Percentiles rank a stretch among this genome's conserved stretches.
These are phyloP conservation scores for Bombus soroeensis DNA, from an alignment of 1,140 invertebrate species.

Conservation along the genomic window DNA sequence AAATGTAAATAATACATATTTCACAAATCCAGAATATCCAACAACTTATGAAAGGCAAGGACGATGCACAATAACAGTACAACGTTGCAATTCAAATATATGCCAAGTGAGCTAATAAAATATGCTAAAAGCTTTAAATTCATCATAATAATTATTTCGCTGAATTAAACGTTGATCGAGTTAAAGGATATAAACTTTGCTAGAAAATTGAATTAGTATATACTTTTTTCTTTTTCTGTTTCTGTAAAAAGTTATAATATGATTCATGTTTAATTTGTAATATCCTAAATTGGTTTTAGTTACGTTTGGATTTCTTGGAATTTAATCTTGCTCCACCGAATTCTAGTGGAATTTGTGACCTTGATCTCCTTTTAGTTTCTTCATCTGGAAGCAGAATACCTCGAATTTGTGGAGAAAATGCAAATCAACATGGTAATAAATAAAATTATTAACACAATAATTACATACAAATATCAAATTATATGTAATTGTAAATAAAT, in stretches of 20 bases:
- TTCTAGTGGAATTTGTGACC: conserved; percentile 87
- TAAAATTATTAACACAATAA: neutral
- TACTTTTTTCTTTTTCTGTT: neutral
- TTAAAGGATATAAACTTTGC: neutral
- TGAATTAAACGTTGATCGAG: neutral
- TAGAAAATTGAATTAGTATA: neutral
- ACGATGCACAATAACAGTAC: conserved; percentile 88
- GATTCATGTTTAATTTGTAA: neutral
- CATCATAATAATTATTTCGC: neutral
- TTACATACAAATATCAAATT: neutral
- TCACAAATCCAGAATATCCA: conserved; percentile 89
- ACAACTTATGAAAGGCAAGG: conserved; percentile 86
- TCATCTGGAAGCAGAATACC: conserved; percentile 87
- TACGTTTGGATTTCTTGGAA: conserved; percentile 90
- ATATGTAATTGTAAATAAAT: neutral
- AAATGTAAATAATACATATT: conserved; percentile 91
- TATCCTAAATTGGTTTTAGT: conserved; percentile 80
- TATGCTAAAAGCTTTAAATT: conserved; percentile 26
- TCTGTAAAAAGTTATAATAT: neutral
- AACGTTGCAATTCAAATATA: conserved; percentile 86
- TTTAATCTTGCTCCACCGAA: conserved; percentile 89
- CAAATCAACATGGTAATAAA: conserved; percentile 88
- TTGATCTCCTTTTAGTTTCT: conserved; percentile 87
- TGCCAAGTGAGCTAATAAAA: conserved; percentile 86
- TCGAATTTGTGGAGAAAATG: conserved; percentile 90